Evolutionary conservation across 2,113 vertebrate genomes (phyloP).

Genomic region (Menura novaehollandiae): DNA sequence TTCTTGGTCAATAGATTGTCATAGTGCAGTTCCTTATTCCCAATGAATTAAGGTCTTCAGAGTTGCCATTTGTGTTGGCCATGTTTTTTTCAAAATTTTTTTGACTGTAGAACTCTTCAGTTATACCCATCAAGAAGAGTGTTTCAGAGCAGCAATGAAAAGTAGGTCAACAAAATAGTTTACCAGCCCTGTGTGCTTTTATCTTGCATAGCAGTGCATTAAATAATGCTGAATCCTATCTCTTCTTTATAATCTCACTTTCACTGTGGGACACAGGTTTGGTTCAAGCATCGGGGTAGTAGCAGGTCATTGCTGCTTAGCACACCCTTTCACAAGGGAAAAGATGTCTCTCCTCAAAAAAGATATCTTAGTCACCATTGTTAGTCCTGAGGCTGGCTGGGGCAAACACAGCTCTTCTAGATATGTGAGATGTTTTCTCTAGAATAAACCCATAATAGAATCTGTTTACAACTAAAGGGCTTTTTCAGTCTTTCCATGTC

Average conservation of each 20-base stretch:
- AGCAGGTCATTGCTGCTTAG: not conserved
- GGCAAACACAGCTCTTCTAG: not conserved
- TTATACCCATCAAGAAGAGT: not conserved
- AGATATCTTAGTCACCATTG: not conserved
- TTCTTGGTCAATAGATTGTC: not conserved
- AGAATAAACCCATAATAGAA: not conserved
- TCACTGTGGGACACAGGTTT: not conserved
- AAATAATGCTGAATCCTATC: not conserved
- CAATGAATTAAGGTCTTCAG: not conserved
- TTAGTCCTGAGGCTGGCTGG: not conserved
- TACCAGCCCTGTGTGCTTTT: not conserved
- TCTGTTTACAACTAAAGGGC: not conserved
- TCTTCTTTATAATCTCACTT: not conserved
- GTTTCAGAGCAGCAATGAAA: not conserved
- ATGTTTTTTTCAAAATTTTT: not conserved
- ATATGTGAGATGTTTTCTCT: not conserved
- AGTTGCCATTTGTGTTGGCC: not conserved
- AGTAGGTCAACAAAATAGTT: not conserved
- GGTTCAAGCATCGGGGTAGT: not conserved
- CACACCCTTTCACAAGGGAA: not conserved
- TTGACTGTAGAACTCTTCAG: not conserved
- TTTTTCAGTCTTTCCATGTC: not conserved
- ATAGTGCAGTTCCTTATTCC: not conserved
- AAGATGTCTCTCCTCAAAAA: not conserved
- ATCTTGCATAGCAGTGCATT: not conserved